A percentile compares a stretch with the other conserved stretches of the same genome.
These are phyloP conservation scores for Uria lomvia DNA, from an alignment of 2,113 vertebrate species.

Conservation along the genomic window DNA sequence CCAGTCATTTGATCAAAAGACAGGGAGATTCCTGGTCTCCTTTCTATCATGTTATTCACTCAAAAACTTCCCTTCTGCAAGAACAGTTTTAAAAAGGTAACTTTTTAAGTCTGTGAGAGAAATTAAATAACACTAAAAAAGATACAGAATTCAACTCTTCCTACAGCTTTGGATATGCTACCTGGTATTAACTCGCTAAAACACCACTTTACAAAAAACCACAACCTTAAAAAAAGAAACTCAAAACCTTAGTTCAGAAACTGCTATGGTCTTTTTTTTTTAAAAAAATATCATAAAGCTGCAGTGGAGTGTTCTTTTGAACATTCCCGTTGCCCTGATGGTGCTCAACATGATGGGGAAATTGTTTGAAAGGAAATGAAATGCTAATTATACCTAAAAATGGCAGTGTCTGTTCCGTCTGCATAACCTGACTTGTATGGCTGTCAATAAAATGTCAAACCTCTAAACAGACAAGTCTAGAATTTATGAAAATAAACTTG, in stretches of 20 bases:
- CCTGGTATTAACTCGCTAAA: not conserved
- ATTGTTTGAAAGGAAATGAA: conserved; percentile 45
- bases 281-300: not conserved
- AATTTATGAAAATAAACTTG: not conserved
- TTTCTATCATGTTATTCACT: not conserved
- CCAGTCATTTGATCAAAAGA: not conserved
- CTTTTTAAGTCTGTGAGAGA: not conserved
- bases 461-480: not conserved
- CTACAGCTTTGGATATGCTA: not conserved
- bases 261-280: not conserved
- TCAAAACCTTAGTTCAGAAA: not conserved
- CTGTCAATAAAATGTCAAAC: conserved; percentile 35
- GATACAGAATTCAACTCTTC: not conserved
- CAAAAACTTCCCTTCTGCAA: not conserved
- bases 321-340: not conserved
- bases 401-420: not conserved
- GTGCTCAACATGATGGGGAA: not conserved
- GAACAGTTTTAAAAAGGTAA: not conserved
- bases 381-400: conserved; percentile 53
- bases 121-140: not conserved
- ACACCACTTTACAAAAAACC: not conserved
- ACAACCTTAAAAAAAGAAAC: not conserved
- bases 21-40: not conserved
- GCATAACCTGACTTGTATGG: not conserved
- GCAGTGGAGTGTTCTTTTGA: not conserved